Conservation (phyloP, 2,113 vertebrate genomes). For the Chaetops frenatus region DNA sequence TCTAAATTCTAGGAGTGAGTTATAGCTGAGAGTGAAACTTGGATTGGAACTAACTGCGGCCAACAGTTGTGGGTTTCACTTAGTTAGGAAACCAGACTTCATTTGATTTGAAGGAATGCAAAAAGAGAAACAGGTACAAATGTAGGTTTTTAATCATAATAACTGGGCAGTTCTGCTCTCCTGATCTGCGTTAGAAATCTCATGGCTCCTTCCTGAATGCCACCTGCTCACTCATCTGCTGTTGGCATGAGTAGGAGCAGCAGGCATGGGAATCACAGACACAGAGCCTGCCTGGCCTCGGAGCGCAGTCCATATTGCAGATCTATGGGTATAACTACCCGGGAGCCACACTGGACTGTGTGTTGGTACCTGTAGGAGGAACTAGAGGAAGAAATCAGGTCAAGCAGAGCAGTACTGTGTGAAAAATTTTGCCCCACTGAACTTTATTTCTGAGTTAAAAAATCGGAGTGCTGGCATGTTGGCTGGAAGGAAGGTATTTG, state of each 20-base stretch:
- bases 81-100: not conserved
- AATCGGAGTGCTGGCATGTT: not conserved
- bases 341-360: not conserved
- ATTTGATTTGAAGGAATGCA: not conserved
- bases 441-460: conserved; percentile 9
- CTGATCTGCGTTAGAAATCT: not conserved
- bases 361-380: not conserved
- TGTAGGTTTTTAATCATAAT: not conserved
- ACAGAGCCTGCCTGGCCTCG: not conserved
- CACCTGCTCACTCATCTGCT: conserved; percentile 20
- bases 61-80: not conserved
- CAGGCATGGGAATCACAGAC: not conserved
- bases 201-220: not conserved
- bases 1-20: not conserved
- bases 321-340: not conserved
- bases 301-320: not conserved
- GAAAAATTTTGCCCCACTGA: not conserved
- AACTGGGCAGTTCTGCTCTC: not conserved
- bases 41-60: not conserved
- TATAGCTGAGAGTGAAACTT: not conserved
- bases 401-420: not conserved
- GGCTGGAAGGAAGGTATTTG: not conserved
- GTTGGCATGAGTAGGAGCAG: not conserved
- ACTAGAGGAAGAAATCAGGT: not conserved
- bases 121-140: not conserved